A percentile compares a stretch with the other conserved stretches of the same genome.
Conservation (phyloP, 2,888 invertebrate genomes). For the Chromoteleia sp. region DNA sequence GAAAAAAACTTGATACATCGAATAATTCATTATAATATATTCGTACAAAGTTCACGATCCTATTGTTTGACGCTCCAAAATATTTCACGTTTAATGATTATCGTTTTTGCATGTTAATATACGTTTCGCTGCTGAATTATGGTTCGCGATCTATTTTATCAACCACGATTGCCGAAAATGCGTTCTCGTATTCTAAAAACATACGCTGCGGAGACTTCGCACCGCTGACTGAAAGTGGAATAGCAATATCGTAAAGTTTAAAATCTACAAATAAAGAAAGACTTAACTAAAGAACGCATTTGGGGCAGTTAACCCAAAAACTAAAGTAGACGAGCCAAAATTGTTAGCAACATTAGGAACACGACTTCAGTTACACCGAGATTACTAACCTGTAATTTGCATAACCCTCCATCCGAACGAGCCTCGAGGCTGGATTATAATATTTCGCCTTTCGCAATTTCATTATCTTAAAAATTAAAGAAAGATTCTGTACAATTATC, state of each 20-base stretch:
- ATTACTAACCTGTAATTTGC: conserved; percentile 26
- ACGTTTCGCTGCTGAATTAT: background rate
- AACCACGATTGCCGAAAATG: background rate
- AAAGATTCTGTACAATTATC: background rate
- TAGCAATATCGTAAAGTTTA: conserved; percentile 24
- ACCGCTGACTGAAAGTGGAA: conserved; percentile 10
- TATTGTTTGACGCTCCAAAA: conserved; percentile 41
- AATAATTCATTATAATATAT: conserved; percentile 43
- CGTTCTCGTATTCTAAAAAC: background rate
- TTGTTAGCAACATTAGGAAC: conserved; percentile 31
- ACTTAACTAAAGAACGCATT: background rate
- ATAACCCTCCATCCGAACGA: conserved; percentile 9
- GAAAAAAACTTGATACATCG: conserved; percentile 19
- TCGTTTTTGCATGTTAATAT: conserved; percentile 25
- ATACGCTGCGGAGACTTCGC: background rate
- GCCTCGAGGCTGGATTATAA: background rate
- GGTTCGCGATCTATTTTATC: conserved; percentile 8
- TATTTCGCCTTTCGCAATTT: conserved; percentile 17
- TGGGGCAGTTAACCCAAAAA: conserved; percentile 14
- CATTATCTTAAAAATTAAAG: conserved; percentile 7
- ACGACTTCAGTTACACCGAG: conserved; percentile 4
- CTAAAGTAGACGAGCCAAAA: conserved; percentile 35
- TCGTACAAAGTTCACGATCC: conserved; percentile 33
- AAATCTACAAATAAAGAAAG: conserved; percentile 15
- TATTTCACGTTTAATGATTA: conserved; percentile 31